These are phyloP conservation scores for Trissolcus brochymenae DNA, from an alignment of 2,888 invertebrate genomes.

Conservation along the genomic window DNA sequence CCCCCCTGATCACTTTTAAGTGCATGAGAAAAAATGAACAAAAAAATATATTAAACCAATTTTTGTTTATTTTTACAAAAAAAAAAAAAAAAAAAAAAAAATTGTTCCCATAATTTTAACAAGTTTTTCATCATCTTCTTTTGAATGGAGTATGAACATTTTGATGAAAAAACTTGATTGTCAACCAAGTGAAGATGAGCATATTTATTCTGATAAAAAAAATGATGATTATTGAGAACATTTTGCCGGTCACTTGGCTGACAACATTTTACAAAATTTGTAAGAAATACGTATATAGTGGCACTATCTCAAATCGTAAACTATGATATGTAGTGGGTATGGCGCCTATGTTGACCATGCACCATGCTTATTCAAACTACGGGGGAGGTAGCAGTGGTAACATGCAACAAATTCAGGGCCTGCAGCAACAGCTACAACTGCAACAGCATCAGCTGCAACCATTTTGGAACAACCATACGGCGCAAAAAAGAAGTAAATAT, in stretches of 20 bases:
- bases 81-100: no score
- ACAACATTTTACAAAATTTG: conserved; percentile 20
- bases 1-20: conserved; percentile 4
- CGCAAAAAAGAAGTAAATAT: conserved; percentile 78
- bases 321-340: conserved; percentile 76
- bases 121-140: no score
- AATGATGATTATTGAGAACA: not conserved
- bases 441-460: conserved; percentile 77
- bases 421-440: conserved; percentile 77
- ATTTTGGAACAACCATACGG: conserved; percentile 77
- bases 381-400: conserved; percentile 79
- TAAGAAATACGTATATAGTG: conserved; percentile 40
- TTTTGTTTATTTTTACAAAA: not conserved
- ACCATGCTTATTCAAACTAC: conserved; percentile 80
- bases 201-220: conserved; percentile 6
- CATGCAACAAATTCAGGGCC: conserved; percentile 78
- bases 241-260: conserved; percentile 63
- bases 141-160: no score
- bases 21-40: conserved; percentile 3
- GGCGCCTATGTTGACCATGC: conserved; percentile 77
- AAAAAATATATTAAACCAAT: not conserved
- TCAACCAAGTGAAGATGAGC: conserved; percentile 22
- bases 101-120: no score
- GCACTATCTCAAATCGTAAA: conserved; percentile 70
- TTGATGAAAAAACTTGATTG: not conserved